Evolutionary conservation across 2,113 vertebrate species (phyloP).

Genomic region (Macaca fascicularis): T2T-MFA8v1.1 NC_088377.1:173396001-173396500

Average conservation of each 20-base stretch:
- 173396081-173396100: not conserved
- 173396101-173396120: not conserved
- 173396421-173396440: not conserved
- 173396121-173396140: not conserved
- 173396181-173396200: not conserved
- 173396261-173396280: not conserved
- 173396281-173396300: not conserved
- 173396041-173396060: not conserved
- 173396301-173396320: not conserved
- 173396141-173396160: not conserved
- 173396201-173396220: not conserved
- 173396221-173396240: not conserved
- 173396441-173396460: not conserved
- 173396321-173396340: too few species aligned
- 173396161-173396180: not conserved
- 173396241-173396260: not conserved
- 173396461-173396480: not conserved
- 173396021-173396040: not conserved
- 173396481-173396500: not conserved
- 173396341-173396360: not conserved
- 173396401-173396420: not conserved
- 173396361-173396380: not conserved
- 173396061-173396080: not conserved
- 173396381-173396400: not conserved
- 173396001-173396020: rapidly evolving